These are phyloP conservation scores for Ispidina lecontei DNA, from an alignment of 2,797 vertebrate genomes.

Conservation along the genomic window DNA sequence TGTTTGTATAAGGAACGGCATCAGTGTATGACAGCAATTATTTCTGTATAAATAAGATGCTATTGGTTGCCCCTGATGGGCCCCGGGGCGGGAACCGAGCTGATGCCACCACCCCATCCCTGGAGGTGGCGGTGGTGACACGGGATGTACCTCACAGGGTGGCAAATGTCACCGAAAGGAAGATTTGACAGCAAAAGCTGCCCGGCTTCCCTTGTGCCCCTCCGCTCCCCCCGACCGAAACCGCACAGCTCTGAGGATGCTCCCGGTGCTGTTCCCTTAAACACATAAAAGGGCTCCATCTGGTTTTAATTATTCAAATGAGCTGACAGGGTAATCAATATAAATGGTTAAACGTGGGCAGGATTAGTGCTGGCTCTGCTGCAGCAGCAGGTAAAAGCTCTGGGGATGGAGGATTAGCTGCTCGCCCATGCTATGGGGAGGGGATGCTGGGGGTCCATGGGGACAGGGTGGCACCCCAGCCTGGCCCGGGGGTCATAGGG, in stretches of 20 bases:
- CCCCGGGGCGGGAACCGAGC: not conserved
- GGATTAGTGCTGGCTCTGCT: not conserved
- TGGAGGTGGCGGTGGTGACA: accelerated
- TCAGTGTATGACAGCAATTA: constrained; percentile 14
- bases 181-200: not conserved
- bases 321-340: constrained; percentile 67
- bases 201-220: not conserved
- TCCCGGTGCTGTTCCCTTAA: constrained; percentile 9
- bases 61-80: not conserved
- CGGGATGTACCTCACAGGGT: not conserved
- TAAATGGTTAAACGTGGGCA: constrained; percentile 30
- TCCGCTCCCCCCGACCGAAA: not conserved
- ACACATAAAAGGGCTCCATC: constrained; percentile 58
- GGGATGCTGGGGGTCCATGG: accelerated
- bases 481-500: accelerated
- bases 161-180: not conserved
- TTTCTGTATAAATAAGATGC: constrained; percentile 30
- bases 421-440: accelerated
- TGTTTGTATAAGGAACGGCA: constrained; percentile 11
- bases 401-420: not conserved
- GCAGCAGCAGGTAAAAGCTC: not conserved
- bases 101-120: not conserved
- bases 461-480: accelerated
- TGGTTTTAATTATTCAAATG: constrained; percentile 71
- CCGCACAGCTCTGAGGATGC: not conserved